Evolutionary conservation across 2,797 vertebrate genomes (phyloP), one percentile per base, ranked within the genome.

Genomic region (Heliangelus exortis): DNA sequence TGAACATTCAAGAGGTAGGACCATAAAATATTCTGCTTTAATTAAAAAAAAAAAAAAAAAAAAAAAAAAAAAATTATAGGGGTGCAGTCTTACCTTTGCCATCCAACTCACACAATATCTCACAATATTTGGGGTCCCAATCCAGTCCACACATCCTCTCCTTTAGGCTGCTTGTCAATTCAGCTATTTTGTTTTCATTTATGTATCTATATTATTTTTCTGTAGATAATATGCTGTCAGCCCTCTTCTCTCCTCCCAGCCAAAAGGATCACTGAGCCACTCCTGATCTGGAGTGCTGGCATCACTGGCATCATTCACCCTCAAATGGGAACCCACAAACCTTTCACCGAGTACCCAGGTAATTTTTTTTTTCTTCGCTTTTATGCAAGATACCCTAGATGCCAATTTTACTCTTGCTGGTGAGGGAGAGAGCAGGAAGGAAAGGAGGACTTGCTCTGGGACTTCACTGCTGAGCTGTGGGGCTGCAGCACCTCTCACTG

Each of bases 401-500:
- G 47, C 58, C 14, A 11, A 5, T 8, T 31, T n/a, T 33, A 0
- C 20, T 25, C 18, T 0, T 26, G 59, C 47, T 8, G 59, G 13
- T 4, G 16, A 69, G 39, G 34, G 10, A n/a, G 29, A 2, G 31
- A 28, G 75, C 0, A 2, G 43, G 33, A 67, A 58, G 31, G 12
- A 10, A 10, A 31, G 28, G 55, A 50, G 34, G 13, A 14, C n/a
- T 1, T 23, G 33, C 5, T 29, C 1, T 22, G 61, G 69, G 47
- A 10, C 16, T n/a, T 20, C 12, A 0, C 8, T 2, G 29, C 75
- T 4, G 53, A 0, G 4, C 21, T 12, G 28, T 1, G 1, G 23
- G 36, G 54, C 45, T 9, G 20, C 2, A 47, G 72, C 29, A 33
- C 2, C 51, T 9, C 2, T 2, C 2, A 1, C 3, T 6, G 13